Conservation (phyloP, 1,140 invertebrate species). For the Lasioglossum baleicum region DNA sequence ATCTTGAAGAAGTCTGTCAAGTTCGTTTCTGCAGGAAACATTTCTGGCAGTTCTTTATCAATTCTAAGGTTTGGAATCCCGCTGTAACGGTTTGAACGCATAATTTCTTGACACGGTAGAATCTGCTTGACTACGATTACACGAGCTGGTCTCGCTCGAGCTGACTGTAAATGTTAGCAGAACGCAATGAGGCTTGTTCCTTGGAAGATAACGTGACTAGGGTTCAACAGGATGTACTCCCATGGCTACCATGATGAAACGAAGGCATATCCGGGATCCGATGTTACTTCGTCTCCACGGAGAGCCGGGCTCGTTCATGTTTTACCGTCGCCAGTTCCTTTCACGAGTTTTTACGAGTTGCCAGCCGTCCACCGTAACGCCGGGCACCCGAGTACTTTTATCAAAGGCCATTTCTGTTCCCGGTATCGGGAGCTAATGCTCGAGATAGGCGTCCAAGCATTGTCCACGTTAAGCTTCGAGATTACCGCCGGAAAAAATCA, state of each 20-base stretch:
- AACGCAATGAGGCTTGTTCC: no score
- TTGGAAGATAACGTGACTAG: no score
- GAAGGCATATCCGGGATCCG: not conserved
- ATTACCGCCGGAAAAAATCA: not conserved
- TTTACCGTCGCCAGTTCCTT: slow-evolving; percentile 40
- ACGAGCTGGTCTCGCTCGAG: no score
- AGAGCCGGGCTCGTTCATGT: not conserved
- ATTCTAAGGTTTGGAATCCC: no score
- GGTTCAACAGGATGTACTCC: slow-evolving; percentile 3
- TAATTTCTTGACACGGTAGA: no score
- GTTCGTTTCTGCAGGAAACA: no score
- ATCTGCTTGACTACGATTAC: no score
- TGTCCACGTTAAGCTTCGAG: not conserved
- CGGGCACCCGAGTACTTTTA: slow-evolving; percentile 7
- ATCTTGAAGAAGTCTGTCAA: no score
- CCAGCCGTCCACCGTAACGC: not conserved
- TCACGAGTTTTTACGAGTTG: slow-evolving; percentile 38
- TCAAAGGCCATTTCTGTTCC: slow-evolving; percentile 13
- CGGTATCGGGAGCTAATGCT: slow-evolving; percentile 12
- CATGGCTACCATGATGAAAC: slow-evolving; percentile 5
- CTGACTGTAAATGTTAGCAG: no score
- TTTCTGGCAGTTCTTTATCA: no score
- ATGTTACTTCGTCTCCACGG: not conserved
- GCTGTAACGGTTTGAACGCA: no score
- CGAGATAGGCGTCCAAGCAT: not conserved